Percentiles rank a stretch among this genome's conserved stretches.
Conservation (phyloP, 2,113 vertebrate genomes). For the Oreamnos americanus region DNA sequence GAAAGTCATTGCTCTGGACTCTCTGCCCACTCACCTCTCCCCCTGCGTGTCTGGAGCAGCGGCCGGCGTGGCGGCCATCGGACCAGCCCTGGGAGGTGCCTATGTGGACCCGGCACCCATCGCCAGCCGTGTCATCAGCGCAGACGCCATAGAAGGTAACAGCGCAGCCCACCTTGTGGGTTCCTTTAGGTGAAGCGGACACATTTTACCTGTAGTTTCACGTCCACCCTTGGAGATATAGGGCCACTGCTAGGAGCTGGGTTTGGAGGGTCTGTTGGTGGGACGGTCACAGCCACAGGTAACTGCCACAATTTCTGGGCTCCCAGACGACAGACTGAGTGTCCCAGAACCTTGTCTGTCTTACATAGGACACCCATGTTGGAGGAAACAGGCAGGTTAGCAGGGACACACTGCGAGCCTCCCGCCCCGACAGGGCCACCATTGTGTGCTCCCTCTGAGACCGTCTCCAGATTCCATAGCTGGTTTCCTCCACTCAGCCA, state of each 20-base stretch:
- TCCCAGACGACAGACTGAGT: not conserved
- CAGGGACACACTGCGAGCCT: too few species aligned
- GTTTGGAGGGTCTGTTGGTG: not conserved
- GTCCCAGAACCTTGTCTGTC: not conserved
- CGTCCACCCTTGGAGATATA: rapidly evolving
- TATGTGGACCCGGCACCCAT: conserved; percentile 80
- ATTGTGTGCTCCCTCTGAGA: not conserved
- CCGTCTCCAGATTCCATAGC: not conserved
- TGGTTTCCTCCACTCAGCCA: not conserved
- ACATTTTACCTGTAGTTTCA: not conserved
- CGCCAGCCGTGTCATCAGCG: conserved; percentile 78
- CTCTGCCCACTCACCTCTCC: not conserved
- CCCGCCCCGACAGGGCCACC: not conserved
- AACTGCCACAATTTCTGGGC: not conserved
- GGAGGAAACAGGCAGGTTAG: not conserved
- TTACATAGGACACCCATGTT: not conserved
- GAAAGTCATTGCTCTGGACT: not conserved
- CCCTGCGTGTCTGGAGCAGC: conserved; percentile 46
- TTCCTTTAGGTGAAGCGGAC: not conserved
- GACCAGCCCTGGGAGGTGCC: conserved; percentile 55
- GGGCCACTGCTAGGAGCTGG: rapidly evolving
- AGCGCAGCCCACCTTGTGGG: rapidly evolving
- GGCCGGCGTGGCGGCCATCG: not conserved
- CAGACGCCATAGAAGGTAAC: conserved; percentile 89
- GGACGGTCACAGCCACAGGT: not conserved